Conservation (phyloP, 2,113 vertebrate species). For the Neodontobutis hainanensis region DNA sequence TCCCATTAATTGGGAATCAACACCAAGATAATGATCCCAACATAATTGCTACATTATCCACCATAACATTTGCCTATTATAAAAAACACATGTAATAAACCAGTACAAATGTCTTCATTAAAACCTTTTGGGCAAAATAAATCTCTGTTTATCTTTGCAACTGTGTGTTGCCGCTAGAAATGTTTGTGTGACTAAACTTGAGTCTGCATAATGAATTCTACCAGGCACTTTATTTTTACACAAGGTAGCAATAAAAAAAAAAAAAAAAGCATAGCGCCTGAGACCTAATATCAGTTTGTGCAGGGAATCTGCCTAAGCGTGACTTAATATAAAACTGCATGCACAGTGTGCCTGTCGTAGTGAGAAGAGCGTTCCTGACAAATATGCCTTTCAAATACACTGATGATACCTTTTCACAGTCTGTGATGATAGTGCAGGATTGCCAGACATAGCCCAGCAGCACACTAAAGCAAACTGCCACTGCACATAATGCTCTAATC, state of each 20-base stretch:
- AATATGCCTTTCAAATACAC: constrained; percentile 21
- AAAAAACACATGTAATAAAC: neutral
- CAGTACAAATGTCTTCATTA: neutral
- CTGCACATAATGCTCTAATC: constrained; percentile 38
- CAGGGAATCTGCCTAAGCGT: neutral
- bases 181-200: constrained; percentile 20
- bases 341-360: constrained; percentile 9
- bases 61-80: neutral
- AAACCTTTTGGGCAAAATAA: neutral
- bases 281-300: constrained; percentile 27
- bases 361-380: constrained; percentile 15
- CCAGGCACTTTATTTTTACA: constrained; percentile 8
- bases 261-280: constrained; percentile 8
- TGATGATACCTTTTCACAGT: constrained; percentile 34
- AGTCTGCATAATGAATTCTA: constrained; percentile 13
- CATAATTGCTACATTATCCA: too few species aligned
- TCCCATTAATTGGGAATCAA: too few species aligned
- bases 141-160: neutral
- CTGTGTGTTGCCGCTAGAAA: constrained; percentile 14
- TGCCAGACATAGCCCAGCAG: neutral
- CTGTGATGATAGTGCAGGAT: constrained; percentile 8
- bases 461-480: constrained; percentile 7
- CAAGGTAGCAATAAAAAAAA: constrained; percentile 11
- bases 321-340: constrained; percentile 1
- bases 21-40: too few species aligned